Evolutionary conservation across 2,888 invertebrate genomes (phyloP), one percentile per base, ranked within the genome.

Genomic region (Pyralis farinalis): DNA sequence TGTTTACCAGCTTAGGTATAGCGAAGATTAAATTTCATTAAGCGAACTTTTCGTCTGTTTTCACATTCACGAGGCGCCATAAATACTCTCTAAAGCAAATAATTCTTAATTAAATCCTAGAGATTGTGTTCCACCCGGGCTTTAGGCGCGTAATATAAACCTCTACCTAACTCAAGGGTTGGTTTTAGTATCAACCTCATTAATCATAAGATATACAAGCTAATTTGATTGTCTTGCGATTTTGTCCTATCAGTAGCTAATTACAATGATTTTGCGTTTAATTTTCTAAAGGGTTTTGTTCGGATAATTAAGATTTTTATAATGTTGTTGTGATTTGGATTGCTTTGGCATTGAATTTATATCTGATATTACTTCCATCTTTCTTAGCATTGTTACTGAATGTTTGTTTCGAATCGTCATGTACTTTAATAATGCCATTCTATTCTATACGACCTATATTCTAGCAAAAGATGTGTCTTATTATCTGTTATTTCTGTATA

Each of bases 61-160:
- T 52, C 52, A 38, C 44, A 43, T 53, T 43, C 41, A 25, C 25
- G 25, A 34, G 32, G 34, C 46, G 35, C 34, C 37, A 51, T 54
- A 58, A 63, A 55, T 54, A 40, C 42, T 29, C 40, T 50, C 12
- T 36, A 44, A 52, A 51, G 63, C 53, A 56, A 38, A 41, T 62
- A 62, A 52, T 47, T 48, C 51, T 57, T 60, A 62, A 62, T 62
- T 62, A 62, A 62, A 62, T 51, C 43, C 46, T 37, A 47, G 56
- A 44, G 47, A 59, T 45, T 37, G 31, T 44, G 42, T 38, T 38
- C 25, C 41, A 8, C 30, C 7, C 25, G 25, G 25, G 25, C 7
- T 25, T 3, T 5, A 25, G 8, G 25, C 34, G 40, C 34, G 43
- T 40, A 40, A 37, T 40, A 44, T 34, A 44, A 44, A 44, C 40